Evolutionary conservation across 2,888 invertebrate species (phyloP).

Genomic region (Spilarctia lutea): DNA sequence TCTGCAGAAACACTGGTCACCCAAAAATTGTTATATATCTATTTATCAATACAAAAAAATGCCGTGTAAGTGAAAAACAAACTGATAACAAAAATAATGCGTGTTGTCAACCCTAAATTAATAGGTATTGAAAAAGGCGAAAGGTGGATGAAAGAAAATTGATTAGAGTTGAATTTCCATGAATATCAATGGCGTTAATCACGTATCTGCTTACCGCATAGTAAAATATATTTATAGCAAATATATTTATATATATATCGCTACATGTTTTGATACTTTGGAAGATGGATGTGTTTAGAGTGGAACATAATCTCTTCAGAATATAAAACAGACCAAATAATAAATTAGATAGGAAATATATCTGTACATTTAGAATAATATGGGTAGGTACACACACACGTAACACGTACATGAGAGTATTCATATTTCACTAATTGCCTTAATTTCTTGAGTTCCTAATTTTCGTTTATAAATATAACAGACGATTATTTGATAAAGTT

Average conservation of each 20-base stretch:
- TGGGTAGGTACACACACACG: no score
- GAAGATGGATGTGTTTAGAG: background rate
- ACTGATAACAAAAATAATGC: background rate
- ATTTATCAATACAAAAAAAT: no score
- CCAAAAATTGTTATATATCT: no score
- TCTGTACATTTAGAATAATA: no score
- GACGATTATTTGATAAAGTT: no score
- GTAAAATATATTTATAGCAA: background rate
- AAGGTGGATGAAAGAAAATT: conserved; percentile 34
- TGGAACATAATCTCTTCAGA: background rate
- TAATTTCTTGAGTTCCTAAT: no score
- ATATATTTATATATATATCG: background rate
- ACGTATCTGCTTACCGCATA: conserved; percentile 16
- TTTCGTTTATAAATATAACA: no score
- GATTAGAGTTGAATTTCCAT: conserved; percentile 53
- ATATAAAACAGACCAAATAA: no score
- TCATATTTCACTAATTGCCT: no score
- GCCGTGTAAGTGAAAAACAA: background rate
- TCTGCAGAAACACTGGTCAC: no score
- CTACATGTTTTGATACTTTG: background rate
- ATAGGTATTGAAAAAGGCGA: conserved; percentile 15
- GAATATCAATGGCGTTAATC: conserved; percentile 60
- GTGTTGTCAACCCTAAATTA: conserved; percentile 18
- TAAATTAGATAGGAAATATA: no score
- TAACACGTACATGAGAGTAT: no score